Base-by-base conservation (phyloP, 2,113 vertebrate species). In the Pelecanus crispus region DNA sequence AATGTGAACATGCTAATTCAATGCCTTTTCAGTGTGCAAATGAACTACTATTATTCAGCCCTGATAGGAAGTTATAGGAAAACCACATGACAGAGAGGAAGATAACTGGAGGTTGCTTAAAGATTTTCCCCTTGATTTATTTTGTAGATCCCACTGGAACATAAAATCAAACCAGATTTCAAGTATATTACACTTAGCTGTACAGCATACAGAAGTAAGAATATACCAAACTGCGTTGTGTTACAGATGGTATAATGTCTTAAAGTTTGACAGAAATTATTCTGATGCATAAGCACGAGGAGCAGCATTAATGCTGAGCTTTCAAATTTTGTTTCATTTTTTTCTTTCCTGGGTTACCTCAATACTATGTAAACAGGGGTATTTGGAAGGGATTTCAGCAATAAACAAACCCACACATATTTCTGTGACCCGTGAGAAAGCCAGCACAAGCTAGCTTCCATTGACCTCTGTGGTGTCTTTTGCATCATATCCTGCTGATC, bases 331-430 rank as follows among this genome's bases (percentile, higher is more conserved):
- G 42, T 75, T 86, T 47, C 8, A 7, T 36, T 89, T 91, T 91
- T 87, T 66, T 58, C 29, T 92, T 59, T 80, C 63, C 71, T 73
- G 63, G 47, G 79, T 86, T 4, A 1, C 71, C 47, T 88, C 92
- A 90, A 80, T 61, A 19, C 81, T 59, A 5, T 88, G 45, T 78
- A 95, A 95, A 86, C 74, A 77, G 62, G 50, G 49, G 19, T 83
- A 38, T 65, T 95, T 86, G 74, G 38, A 93, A 59, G 74, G 86
- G 83, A 74, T 88, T 88, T 90, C 84, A 74, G 89, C 89, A 62
- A 22, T 67, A 93, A 91, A 91, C 62, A 91, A 79, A 50, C 42
- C 5, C 66, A 34, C 55, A 9, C 42, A 3, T 21, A 56, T 55
- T 81, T 78, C 88, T 50, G 45, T 70, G 81, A 29, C 49, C 65